Conservation (phyloP, 2,888 invertebrate species). For the Drosophila testacea region DNA sequence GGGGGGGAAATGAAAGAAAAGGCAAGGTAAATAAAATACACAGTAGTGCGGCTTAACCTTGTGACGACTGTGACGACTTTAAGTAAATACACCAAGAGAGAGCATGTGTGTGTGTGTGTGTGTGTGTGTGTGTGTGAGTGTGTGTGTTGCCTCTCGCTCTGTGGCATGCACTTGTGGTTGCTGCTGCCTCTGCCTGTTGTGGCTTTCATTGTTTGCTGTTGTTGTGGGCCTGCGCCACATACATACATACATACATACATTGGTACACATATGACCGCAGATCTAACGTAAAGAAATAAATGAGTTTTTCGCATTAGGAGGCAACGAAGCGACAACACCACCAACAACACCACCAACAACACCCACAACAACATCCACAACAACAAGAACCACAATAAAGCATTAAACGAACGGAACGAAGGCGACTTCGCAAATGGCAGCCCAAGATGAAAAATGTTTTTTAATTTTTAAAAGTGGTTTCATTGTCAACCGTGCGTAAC, state of each 20-base stretch:
- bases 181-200: conserved; percentile 20
- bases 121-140: background rate
- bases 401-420: conserved; percentile 60
- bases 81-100: conserved; percentile 55
- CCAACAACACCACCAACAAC: conserved; percentile 33
- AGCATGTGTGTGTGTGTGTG: conserved; percentile 9
- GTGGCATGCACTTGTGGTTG: conserved; percentile 39
- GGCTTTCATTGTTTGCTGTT: conserved; percentile 55
- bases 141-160: conserved; percentile 4
- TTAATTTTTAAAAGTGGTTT: conserved; percentile 84
- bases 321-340: conserved; percentile 74
- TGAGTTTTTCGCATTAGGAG: conserved; percentile 80
- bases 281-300: conserved; percentile 78
- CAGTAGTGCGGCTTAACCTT: conserved; percentile 70
- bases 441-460: conserved; percentile 83
- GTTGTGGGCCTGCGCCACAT: conserved; percentile 36
- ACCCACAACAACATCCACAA: conserved; percentile 30
- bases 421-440: conserved; percentile 70
- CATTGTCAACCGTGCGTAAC: conserved; percentile 83
- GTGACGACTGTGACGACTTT: conserved; percentile 52
- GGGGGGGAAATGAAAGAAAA: conserved; percentile 1
- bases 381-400: conserved; percentile 47
- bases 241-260: conserved; percentile 14
- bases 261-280: conserved; percentile 68
- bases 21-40: conserved; percentile 63